Percentiles rank a stretch among this genome's conserved stretches.
Evolutionary conservation across 2,888 invertebrate species (phyloP).

Genomic region (Physocephala rufipes): DNA sequence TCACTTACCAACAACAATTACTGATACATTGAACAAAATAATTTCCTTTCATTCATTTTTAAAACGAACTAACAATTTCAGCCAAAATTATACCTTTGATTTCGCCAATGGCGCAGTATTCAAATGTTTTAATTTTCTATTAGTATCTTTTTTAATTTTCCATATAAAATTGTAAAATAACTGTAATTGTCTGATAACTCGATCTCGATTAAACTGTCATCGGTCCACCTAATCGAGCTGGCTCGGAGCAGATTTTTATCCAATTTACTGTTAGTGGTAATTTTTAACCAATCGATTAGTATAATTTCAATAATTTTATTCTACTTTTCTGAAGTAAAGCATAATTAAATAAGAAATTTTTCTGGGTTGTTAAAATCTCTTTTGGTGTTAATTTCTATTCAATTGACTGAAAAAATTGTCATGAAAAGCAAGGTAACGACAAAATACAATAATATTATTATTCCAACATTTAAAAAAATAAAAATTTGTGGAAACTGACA

Average conservation of each 20-base stretch:
- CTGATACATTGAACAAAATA: too few relatives aligned
- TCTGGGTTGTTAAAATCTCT: conserved; percentile 3
- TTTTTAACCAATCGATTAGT: background rate
- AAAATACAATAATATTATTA: too few relatives aligned
- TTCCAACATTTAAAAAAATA: too few relatives aligned
- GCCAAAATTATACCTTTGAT: background rate
- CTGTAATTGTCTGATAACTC: too few relatives aligned
- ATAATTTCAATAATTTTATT: background rate
- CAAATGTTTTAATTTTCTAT: background rate
- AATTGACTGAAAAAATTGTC: too few relatives aligned
- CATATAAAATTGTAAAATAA: too few relatives aligned
- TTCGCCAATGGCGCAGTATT: background rate
- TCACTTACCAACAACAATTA: too few relatives aligned
- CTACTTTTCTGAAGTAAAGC: background rate
- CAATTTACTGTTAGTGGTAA: background rate
- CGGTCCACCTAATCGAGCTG: too few relatives aligned
- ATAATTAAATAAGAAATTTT: background rate
- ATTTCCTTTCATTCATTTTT: background rate
- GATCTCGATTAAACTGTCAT: too few relatives aligned
- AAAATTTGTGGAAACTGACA: too few relatives aligned
- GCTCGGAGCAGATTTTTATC: background rate
- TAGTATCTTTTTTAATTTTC: background rate
- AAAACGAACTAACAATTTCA: background rate
- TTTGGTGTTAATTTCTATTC: too few relatives aligned
- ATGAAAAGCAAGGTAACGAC: too few relatives aligned